Evolutionary conservation across 2,797 vertebrate genomes (phyloP), one percentile per base, ranked within the genome.

Genomic region (Moxostoma hubbsi): DNA sequence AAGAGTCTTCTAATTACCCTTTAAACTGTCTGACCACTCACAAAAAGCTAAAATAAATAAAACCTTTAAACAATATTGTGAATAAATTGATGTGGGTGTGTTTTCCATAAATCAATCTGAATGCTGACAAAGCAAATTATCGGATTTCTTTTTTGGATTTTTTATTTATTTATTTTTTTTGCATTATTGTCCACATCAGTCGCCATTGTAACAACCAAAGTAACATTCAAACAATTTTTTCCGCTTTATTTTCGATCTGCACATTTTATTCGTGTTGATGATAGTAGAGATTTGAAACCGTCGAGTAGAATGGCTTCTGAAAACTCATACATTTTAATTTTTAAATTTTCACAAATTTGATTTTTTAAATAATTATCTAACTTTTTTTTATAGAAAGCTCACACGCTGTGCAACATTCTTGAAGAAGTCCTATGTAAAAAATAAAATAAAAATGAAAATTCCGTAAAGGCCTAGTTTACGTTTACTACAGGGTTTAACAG

Each of bases 1-100:
- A 76, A 10, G 43, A 72, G 50, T 9, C 61, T 36, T 43, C 50
- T 16, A 69, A 61, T 9, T 50, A 64, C 9, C n/a, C 15, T 78
- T 68, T 47, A 57, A 62, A 47, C 16, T 61, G 9, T 72, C 45
- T 59, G 15, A 15, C 15, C 1, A 9, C 45, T 50, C 50, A 2
- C 46, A 66, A 24, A 36, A 36, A 36, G 36, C 36, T 36, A 2
- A 36, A 36, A 36, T 36, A 36, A 4, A 36, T 36, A 36, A 36
- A 36, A 36, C 36, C 36, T 36, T 36, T 36, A 36, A 36, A 36
- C 4, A 0, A 36, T 36, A 36, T 36, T 36, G 36, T 36, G 36
- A 36, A 36, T 36, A 36, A 36, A 36, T 36, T 36, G 36, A 4
- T 36, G 36, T 36, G 36, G 36, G 4, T 36, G 36, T 36, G 36